These are phyloP conservation scores for Atlantisia rogersi DNA, from an alignment of 2,113 vertebrate genomes.

Conservation along the genomic window DNA sequence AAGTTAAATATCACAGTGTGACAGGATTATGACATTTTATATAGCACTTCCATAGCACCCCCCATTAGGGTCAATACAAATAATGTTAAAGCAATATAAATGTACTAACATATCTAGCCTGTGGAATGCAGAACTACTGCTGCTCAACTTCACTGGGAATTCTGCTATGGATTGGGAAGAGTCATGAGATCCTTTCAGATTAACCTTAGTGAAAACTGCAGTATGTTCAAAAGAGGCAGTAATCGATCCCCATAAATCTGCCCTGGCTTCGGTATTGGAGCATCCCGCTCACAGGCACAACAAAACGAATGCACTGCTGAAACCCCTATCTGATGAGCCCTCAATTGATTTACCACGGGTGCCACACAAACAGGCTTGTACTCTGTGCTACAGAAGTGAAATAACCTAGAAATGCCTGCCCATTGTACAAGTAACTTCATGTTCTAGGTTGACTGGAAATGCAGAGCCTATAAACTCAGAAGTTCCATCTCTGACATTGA, in stretches of 20 bases:
- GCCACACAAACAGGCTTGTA: background rate
- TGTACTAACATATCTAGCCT: background rate
- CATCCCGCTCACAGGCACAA: accelerated
- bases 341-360: background rate
- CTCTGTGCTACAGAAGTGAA: background rate
- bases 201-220: background rate
- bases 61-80: background rate
- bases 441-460: background rate
- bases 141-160: background rate
- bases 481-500: background rate
- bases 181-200: background rate
- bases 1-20: background rate
- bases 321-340: background rate
- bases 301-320: background rate
- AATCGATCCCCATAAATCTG: background rate
- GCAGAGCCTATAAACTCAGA: accelerated
- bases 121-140: background rate
- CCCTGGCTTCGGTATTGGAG: background rate
- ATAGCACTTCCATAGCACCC: background rate
- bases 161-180: background rate
- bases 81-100: background rate
- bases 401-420: background rate
- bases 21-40: background rate
- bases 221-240: background rate
- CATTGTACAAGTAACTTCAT: background rate